Evolutionary conservation across 1,140 invertebrate genomes (phyloP), one percentile per base, ranked within the genome.

Genomic region (Nautilus pompilius): DNA sequence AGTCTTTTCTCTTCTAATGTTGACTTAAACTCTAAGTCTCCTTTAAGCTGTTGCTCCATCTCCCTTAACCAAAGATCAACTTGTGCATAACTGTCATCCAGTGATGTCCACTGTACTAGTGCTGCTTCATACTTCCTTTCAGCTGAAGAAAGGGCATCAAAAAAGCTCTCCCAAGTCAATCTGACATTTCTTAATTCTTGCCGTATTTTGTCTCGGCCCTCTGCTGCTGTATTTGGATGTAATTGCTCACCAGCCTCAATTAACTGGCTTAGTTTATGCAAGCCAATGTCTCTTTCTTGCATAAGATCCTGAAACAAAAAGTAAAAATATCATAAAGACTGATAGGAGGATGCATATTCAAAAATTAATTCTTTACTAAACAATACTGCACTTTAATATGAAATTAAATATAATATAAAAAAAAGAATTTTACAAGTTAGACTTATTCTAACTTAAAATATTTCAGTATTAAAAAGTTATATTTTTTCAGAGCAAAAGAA

Each of bases 1-100:
- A 73, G 67, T 65, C 92, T 88, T 83, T 98, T 97, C 77, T 97
- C 94, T 82, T 97, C 94, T 32, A 97, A 83, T 0, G 93, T 97
- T 0, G 92, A 89, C 75, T 90, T 91, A 1, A 96, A 78, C 73
- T 71, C 69, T 20, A 65, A 30, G 91, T 88, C 69, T 91, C 74
- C 90, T 5, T 90, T 89, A 17, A 96, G 81, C 67, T 91, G 88
- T 58, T 87, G 84, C 74, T 94, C 91, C 5, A 89, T 87, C 45
- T 87, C 85, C 28, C 87, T 87, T 45, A 97, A 74, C 94, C 94
- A 97, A 33, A 86, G 84, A 64, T 91, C 87, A 8, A 96, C 80
- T 79, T 96, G 93, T 76, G 95, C 92, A 60, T 72, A 74, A 33
- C 76, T 79, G 65, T 82, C 80, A 63, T 80, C 78, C 71, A 81